Evolutionary conservation across 1,140 invertebrate species (phyloP).

Genomic region (Steinernema khuongi): DNA sequence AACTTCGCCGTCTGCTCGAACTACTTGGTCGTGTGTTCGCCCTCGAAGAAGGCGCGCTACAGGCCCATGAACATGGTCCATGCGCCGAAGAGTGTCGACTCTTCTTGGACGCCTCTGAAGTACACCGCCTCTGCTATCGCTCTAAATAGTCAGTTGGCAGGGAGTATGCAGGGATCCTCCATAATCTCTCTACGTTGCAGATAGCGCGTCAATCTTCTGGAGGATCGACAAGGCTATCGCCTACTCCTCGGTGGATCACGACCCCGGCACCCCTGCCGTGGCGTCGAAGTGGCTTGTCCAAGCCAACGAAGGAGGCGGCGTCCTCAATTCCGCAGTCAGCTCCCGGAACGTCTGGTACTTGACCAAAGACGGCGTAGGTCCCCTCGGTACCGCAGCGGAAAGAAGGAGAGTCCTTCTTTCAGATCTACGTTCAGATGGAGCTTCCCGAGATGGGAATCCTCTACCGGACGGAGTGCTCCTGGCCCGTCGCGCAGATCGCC

Average conservation of each 20-base stretch:
- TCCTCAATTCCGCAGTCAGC: slow-evolving; percentile 26
- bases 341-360: slow-evolving; percentile 42
- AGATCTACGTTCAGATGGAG: slow-evolving; percentile 46
- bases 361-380: slow-evolving; percentile 33
- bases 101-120: slow-evolving; percentile 29
- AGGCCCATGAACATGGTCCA: slow-evolving; percentile 21
- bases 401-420: slow-evolving; percentile 14
- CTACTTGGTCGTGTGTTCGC: slow-evolving; percentile 28
- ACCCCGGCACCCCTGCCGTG: slow-evolving; percentile 22
- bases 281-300: slow-evolving; percentile 31
- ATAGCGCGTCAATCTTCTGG: slow-evolving; percentile 36
- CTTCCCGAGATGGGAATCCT: slow-evolving; percentile 49
- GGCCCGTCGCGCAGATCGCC: slow-evolving; percentile 29
- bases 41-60: slow-evolving; percentile 25
- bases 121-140: slow-evolving; percentile 29
- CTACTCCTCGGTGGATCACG: slow-evolving; percentile 31
- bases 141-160: slow-evolving; percentile 30
- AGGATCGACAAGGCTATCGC: slow-evolving; percentile 31
- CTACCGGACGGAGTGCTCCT: slow-evolving; percentile 36
- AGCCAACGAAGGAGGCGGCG: slow-evolving; percentile 31
- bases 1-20: slow-evolving; percentile 22
- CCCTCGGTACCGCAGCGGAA: not conserved
- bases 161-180: not conserved
- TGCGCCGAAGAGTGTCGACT: slow-evolving; percentile 13
- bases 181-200: slow-evolving; percentile 21